These are phyloP conservation scores for Bettongia penicillata DNA, from an alignment of 2,113 vertebrate species.

Conservation along the genomic window DNA sequence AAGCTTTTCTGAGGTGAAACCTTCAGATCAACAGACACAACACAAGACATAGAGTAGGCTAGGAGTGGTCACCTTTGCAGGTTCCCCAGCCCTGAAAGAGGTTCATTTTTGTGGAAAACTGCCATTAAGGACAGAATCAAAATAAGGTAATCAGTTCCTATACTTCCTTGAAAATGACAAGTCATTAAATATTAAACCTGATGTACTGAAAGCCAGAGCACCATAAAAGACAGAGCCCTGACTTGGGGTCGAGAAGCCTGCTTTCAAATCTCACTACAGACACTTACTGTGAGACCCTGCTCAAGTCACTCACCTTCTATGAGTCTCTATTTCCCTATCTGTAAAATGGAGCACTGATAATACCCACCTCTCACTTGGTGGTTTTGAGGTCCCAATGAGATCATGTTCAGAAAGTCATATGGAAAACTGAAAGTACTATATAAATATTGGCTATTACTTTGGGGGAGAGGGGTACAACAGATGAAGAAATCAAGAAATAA, in stretches of 20 bases:
- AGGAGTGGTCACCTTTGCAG: too few relatives aligned
- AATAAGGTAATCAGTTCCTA: neutral
- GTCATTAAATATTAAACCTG: neutral
- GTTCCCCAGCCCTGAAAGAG: too few relatives aligned
- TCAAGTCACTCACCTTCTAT: neutral
- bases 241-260: too few relatives aligned
- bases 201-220: neutral
- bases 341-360: neutral
- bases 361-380: neutral
- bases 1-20: neutral
- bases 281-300: too few relatives aligned
- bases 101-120: neutral
- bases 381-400: neutral
- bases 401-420: too few relatives aligned
- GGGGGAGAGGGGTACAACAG: too few relatives aligned
- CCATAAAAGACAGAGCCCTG: neutral
- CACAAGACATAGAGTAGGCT: neutral
- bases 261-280: neutral
- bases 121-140: neutral
- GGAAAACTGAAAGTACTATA: too few relatives aligned
- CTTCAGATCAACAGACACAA: neutral
- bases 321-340: neutral
- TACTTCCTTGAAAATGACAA: neutral
- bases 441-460: too few relatives aligned
- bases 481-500: too few relatives aligned